Evolutionary conservation across 53 echinoderm and acorn worm species (phyloP).

Genomic region (Henricia sp.): DNA sequence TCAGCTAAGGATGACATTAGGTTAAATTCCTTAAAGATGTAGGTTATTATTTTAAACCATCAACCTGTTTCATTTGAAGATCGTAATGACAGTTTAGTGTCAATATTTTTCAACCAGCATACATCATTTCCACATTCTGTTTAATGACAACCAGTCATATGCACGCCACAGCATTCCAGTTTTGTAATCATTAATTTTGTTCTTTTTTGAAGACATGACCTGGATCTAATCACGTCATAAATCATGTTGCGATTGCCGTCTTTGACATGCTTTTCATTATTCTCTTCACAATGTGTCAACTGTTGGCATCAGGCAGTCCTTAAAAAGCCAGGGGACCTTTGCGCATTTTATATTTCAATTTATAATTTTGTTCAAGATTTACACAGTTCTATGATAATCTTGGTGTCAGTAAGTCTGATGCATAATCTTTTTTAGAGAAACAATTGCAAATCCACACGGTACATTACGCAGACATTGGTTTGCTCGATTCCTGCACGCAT

Average conservation of each 20-base stretch:
- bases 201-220: background rate
- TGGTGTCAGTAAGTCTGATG: conserved; percentile 1
- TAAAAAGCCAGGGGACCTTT: background rate
- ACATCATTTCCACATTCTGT: too few species aligned
- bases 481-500: background rate
- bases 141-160: background rate
- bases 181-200: conserved; percentile 28
- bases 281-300: background rate
- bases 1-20: too few species aligned
- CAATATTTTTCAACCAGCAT: too few species aligned
- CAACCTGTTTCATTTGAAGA: too few species aligned
- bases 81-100: too few species aligned
- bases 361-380: background rate
- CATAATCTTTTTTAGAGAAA: background rate
- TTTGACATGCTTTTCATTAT: background rate
- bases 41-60: too few species aligned
- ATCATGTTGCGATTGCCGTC: background rate
- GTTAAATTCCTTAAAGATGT: too few species aligned
- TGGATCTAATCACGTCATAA: background rate
- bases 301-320: background rate
- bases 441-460: background rate
- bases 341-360: background rate
- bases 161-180: background rate
- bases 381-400: background rate
- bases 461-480: background rate